phyloP scores from a whole-genome alignment of 1,140 invertebrate species.

The Sycophila sp. region DNA sequence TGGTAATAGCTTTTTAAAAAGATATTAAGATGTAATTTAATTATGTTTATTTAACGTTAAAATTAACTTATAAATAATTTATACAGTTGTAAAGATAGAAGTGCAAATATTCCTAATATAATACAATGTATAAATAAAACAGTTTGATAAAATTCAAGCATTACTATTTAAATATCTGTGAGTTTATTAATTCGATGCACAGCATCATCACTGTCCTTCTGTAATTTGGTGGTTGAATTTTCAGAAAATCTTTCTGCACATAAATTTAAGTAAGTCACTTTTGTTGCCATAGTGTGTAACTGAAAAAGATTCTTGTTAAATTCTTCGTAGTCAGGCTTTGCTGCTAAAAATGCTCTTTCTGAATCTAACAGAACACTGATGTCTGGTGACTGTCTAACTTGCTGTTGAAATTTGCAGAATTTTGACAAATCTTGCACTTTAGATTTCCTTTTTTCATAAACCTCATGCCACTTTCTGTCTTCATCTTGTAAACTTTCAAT shows the following conservation, averaged over 20 bases:
- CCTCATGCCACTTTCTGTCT: slow-evolving; percentile 49
- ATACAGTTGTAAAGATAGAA: not conserved
- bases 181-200: slow-evolving; percentile 43
- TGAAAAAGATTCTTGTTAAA: slow-evolving; percentile 47
- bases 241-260: slow-evolving; percentile 38
- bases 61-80: slow-evolving; percentile 16
- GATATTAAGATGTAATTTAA: slow-evolving; percentile 7
- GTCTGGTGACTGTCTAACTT: slow-evolving; percentile 41
- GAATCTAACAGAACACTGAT: slow-evolving; percentile 42
- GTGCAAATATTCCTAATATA: not conserved
- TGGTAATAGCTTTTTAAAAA: slow-evolving; percentile 18
- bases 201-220: slow-evolving; percentile 36
- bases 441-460: slow-evolving; percentile 42
- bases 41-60: slow-evolving; percentile 21
- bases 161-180: slow-evolving; percentile 11
- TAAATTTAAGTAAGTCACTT: slow-evolving; percentile 38
- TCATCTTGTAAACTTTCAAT: slow-evolving; percentile 47
- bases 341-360: slow-evolving; percentile 47
- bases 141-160: not conserved
- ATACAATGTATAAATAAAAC: slow-evolving; percentile 5
- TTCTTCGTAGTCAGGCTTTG: slow-evolving; percentile 48
- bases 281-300: slow-evolving; percentile 37
- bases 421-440: slow-evolving; percentile 41
- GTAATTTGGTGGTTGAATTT: slow-evolving; percentile 41
- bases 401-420: slow-evolving; percentile 30